Base-by-base conservation (phyloP, 2,888 invertebrate species). In the Leucania comma region DNA sequence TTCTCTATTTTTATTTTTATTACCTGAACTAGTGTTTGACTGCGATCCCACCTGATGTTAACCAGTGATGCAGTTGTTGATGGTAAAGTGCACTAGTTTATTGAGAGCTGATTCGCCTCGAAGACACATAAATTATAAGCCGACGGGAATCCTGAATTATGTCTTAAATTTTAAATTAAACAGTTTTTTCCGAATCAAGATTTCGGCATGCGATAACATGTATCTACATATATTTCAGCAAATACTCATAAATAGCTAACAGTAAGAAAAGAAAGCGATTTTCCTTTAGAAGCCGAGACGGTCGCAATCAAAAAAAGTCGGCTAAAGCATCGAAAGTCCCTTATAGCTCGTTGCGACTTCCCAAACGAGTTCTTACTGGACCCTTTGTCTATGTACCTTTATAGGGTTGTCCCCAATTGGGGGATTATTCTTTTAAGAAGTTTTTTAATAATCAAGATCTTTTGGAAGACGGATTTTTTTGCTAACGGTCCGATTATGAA, bases 231-330 rank as follows among this genome's bases (percentile, higher is more conserved):
- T 8, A 50, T 38, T 64, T 35, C 24, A 53, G 50, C 20, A 68
- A 69, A 65, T 32, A 56, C n/a, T 9, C 38, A 72, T 71, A 72
- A 68, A 82, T 53, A 78, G 50, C 65, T 77, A 68, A 82, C 62
- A 26, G 62, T 67, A 73, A 69, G 80, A 80, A 78, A 51, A 38
- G 58, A 71, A 83, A 76, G 68, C 81, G 75, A 83, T 81, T 85
- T 85, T 46, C 73, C 65, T 84, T 86, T 87, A 78, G 24, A 48
- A 60, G 35, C 60, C 82, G 72, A 86, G 85, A 86, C 86, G 86
- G 86, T 87, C 75, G 90, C 92, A 93, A 93, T 94, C 93, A 93
- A 91, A 91, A 84, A 88, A 89, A 88, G 89, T 90, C 89, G 90
- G 83, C 83, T 84, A 87, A 87, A 89, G 89, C 89, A 87, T 85